These are phyloP conservation scores for Malacoraja senta DNA, from an alignment of 2,797 vertebrate genomes.

Conservation along the genomic window DNA sequence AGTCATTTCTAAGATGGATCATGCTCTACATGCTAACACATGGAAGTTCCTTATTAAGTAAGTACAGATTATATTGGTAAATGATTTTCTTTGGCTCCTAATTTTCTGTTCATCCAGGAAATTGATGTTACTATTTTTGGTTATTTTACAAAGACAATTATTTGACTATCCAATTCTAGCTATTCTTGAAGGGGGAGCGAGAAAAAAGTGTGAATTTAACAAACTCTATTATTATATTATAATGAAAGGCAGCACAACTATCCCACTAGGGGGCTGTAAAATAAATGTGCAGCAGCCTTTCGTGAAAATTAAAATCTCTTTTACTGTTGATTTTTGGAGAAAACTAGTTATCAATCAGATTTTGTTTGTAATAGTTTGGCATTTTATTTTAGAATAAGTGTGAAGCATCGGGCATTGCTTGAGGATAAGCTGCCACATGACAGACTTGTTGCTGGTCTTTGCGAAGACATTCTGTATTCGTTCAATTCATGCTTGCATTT, in stretches of 20 bases:
- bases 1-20: conserved; percentile 81
- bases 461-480: conserved; percentile 70
- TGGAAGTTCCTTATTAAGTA: conserved; percentile 97
- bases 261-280: not conserved
- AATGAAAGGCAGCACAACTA: not conserved
- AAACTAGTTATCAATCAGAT: not conserved
- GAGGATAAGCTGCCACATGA: conserved; percentile 73
- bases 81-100: not conserved
- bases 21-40: conserved; percentile 87
- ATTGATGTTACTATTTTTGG: not conserved
- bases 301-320: not conserved
- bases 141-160: not conserved
- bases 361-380: not conserved
- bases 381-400: conserved; percentile 67
- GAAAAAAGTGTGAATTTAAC: not conserved
- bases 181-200: too few relatives aligned
- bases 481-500: conserved; percentile 74
- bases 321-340: not conserved
- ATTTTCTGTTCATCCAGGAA: not conserved
- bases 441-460: conserved; percentile 69
- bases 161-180: not conserved
- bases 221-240: not conserved
- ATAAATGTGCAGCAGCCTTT: not conserved
- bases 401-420: conserved; percentile 76
- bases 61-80: conserved; percentile 47